Conservation (phyloP, 2,797 vertebrate species). For the Pogonophryne albipinna region DNA sequence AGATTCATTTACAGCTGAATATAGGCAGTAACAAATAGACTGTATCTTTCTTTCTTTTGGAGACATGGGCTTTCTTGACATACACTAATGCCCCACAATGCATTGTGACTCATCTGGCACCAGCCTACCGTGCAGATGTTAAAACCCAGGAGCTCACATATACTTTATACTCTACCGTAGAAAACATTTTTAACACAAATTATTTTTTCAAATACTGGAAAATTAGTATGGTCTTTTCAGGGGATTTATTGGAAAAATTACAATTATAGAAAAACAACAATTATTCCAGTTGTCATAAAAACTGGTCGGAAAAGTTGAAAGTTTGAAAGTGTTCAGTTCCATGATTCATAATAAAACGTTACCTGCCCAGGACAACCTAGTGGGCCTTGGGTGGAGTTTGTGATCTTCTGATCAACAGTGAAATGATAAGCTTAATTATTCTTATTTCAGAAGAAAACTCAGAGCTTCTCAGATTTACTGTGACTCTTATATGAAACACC, state of each 20-base stretch:
- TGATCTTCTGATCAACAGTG: not conserved
- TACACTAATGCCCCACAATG: no score
- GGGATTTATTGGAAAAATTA: not conserved
- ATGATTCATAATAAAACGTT: not conserved
- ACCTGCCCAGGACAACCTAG: not conserved
- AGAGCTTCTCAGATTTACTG: not conserved
- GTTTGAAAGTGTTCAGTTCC: not conserved
- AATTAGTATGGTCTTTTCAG: not conserved
- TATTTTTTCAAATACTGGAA: no score
- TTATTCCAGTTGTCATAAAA: not conserved
- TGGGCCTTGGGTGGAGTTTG: not conserved
- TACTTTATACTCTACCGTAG: no score
- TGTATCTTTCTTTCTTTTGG: not conserved
- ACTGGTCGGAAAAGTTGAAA: not conserved
- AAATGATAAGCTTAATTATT: not conserved
- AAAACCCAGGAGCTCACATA: no score
- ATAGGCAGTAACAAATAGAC: not conserved
- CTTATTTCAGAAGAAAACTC: not conserved
- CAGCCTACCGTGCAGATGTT: no score
- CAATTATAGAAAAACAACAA: not conserved
- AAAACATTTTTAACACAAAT: no score
- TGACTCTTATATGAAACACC: not conserved
- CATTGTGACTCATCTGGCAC: no score
- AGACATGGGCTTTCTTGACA: no score
- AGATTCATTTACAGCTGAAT: not conserved